Conservation (phyloP, 1,140 invertebrate species). For the Philaenus spumarius region DNA sequence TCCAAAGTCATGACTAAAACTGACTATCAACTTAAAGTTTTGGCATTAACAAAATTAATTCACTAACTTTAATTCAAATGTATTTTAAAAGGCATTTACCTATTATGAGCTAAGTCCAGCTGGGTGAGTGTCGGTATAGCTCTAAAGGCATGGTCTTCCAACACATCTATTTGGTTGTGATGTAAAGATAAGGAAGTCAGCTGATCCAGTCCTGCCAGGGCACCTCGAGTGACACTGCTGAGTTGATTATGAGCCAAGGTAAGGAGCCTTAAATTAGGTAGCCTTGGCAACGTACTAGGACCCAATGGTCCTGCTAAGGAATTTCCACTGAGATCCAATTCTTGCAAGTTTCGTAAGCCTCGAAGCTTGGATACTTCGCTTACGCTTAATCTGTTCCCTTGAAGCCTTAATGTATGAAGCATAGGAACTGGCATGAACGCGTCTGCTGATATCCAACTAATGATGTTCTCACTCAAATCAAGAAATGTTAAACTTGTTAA, state of each 20-base stretch:
- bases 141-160: conserved; percentile 76
- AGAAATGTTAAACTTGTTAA: conserved; percentile 63
- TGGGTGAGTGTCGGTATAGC: conserved; percentile 57
- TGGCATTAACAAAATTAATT: too few relatives aligned
- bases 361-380: conserved; percentile 43
- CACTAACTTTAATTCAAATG: too few relatives aligned
- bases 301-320: conserved; percentile 55
- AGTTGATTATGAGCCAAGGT: conserved; percentile 68
- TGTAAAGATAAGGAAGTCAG: conserved; percentile 61
- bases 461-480: conserved; percentile 67
- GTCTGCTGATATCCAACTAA: conserved; percentile 58
- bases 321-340: conserved; percentile 55
- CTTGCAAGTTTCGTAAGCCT: conserved; percentile 49
- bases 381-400: conserved; percentile 62
- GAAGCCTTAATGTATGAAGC: conserved; percentile 58
- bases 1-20: too few relatives aligned
- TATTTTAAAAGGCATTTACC: too few relatives aligned
- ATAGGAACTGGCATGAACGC: conserved; percentile 57
- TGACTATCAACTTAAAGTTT: too few relatives aligned
- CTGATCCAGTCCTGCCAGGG: conserved; percentile 58
- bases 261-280: conserved; percentile 54
- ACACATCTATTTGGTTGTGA: conserved; percentile 74
- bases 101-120: conserved; percentile 70
- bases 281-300: conserved; percentile 53
- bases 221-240: conserved; percentile 65